Evolutionary conservation across 1,140 invertebrate genomes (phyloP), one percentile per base, ranked within the genome.

Genomic region (Euura saliciscinereae): DNA sequence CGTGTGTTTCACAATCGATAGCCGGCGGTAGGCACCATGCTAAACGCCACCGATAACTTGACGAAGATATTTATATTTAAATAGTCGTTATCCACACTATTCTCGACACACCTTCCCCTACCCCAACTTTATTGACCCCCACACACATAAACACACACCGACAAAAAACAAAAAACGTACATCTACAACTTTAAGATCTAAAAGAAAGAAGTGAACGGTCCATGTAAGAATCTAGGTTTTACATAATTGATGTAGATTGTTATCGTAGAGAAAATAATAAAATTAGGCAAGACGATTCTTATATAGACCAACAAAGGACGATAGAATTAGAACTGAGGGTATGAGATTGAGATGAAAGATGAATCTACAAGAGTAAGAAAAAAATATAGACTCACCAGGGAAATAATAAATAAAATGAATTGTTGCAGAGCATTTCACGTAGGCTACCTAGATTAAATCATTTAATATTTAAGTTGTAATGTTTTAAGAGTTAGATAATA

Each of bases 401-500:
- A 69, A 69, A 45, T 4, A 28, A 28, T 28, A 28, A 28, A 28
- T 28, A 28, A 28, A 28, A 28, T 28, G 68, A 46, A 45, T 74
- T 73, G 77, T 82, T 73, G 74, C 71, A 79, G 76, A 78, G 77
- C 78, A 82, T 83, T 83, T 67, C 66, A 78, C 13, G 65, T 78
- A 82, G 78, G 79, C 80, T 82, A 77, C 73, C 71, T 85, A 84
- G 80, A 76, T 74, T 82, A 83, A 79, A 72, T 74, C 73, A 80
- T 76, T 67, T 85, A 82, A 80, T 77, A 71, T 80, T 82, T 85
- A 85, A 86, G 80, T 83, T 86, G 84, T 86, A 85, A 80, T 86
- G 76, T 78, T 81, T 79, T 83, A 82, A 85, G 80, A 83, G 77
- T 75, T 87, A 86, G 82, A 78, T 83, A 83, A 86, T 86, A 85